Percentiles rank a stretch among this genome's conserved stretches.
Evolutionary conservation across 2,113 vertebrate species (phyloP).

Genomic region (Myodes glareolus): DNA sequence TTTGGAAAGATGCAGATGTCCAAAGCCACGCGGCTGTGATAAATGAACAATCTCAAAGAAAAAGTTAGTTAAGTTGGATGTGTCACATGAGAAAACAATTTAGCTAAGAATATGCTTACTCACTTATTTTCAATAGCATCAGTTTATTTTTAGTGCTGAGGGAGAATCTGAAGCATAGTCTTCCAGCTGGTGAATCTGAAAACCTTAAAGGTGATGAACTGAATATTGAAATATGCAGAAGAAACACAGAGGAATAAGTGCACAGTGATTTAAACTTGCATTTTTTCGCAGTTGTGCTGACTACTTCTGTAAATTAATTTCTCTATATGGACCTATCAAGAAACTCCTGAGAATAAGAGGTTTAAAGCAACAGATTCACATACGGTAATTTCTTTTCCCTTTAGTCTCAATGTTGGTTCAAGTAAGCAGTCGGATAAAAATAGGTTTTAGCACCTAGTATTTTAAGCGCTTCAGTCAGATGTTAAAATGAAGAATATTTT

Average conservation of each 20-base stretch:
- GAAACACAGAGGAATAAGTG: constrained; percentile 75
- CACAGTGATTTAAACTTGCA: constrained; percentile 69
- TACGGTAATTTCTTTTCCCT: constrained; percentile 72
- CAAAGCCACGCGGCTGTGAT: constrained; percentile 73
- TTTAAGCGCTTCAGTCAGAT: constrained; percentile 33
- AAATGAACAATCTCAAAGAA: constrained; percentile 78
- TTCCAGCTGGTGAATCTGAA: constrained; percentile 73
- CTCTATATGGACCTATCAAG: constrained; percentile 76
- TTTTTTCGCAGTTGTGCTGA: constrained; percentile 78
- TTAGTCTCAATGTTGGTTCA: constrained; percentile 69
- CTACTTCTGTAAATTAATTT: constrained; percentile 77
- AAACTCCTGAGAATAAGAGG: constrained; percentile 76
- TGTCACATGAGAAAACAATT: constrained; percentile 80
- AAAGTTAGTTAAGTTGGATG: constrained; percentile 68
- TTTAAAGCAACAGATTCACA: constrained; percentile 75
- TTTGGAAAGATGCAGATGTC: constrained; percentile 72
- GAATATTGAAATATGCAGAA: constrained; percentile 77
- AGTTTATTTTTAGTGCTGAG: constrained; percentile 61
- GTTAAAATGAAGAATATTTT: constrained; percentile 53
- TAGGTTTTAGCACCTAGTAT: constrained; percentile 55
- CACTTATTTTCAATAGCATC: constrained; percentile 74
- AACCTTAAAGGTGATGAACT: constrained; percentile 70
- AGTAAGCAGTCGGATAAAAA: constrained; percentile 69
- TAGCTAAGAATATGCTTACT: constrained; percentile 78
- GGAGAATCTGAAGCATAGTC: constrained; percentile 60